Conservation (phyloP, 2,888 invertebrate species). For the Cryptosula pallasiana region DNA sequence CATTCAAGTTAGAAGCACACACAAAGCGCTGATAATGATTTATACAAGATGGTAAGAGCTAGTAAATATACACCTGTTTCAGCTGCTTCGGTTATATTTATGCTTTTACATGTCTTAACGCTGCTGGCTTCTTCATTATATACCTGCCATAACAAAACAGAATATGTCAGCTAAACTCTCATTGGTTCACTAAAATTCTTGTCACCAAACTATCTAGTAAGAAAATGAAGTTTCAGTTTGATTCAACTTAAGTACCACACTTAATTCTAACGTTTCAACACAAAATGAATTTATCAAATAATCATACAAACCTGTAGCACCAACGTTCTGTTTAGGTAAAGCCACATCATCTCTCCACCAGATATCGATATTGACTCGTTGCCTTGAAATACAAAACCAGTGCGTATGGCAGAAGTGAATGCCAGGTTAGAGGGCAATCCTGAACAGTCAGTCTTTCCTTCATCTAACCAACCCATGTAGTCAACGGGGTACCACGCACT, state of each 20-base stretch:
- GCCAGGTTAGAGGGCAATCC: slow-evolving; percentile 37
- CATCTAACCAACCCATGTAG: slow-evolving; percentile 34
- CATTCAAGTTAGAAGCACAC: too few relatives aligned
- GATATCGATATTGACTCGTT: slow-evolving; percentile 35
- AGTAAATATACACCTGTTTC: too few relatives aligned
- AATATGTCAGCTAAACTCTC: background rate
- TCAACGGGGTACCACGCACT: slow-evolving; percentile 37
- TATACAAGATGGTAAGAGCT: too few relatives aligned
- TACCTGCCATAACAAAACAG: background rate
- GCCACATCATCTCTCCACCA: slow-evolving; percentile 42
- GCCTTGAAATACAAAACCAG: slow-evolving; percentile 36
- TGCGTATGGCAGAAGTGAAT: slow-evolving; percentile 36
- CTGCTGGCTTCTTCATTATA: background rate
- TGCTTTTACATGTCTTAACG: background rate
- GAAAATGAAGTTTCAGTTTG: too few relatives aligned
- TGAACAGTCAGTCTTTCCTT: slow-evolving; percentile 35
- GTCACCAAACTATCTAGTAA: too few relatives aligned
- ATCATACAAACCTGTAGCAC: slow-evolving; percentile 34
- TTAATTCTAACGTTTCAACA: background rate
- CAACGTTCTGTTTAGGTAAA: slow-evolving; percentile 37
- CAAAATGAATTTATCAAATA: background rate
- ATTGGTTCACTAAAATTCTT: too few relatives aligned
- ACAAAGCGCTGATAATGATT: too few relatives aligned
- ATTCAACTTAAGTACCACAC: too few relatives aligned
- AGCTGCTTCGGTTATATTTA: background rate